These are phyloP conservation scores for Oreochromis tanganicae DNA, from an alignment of 2,113 vertebrate genomes.

Conservation along the genomic window DNA sequence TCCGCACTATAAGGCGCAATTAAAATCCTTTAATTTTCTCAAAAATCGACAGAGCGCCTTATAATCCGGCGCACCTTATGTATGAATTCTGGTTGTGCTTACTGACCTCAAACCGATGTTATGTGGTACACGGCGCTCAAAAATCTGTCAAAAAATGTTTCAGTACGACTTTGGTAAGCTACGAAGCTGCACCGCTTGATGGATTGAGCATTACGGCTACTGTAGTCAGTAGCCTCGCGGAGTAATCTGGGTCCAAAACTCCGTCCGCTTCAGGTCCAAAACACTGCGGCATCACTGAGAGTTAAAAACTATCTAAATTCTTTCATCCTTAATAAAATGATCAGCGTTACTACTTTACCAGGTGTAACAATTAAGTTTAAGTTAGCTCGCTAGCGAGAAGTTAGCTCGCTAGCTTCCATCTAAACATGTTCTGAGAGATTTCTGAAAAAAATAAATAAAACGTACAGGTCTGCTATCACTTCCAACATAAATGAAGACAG, in stretches of 20 bases:
- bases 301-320: neutral
- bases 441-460: neutral
- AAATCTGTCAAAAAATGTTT: neutral
- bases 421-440: neutral
- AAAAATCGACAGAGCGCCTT: rapidly evolving
- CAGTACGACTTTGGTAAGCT: neutral
- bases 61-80: neutral
- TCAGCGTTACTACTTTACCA: neutral
- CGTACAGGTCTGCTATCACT: rapidly evolving
- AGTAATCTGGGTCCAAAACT: rapidly evolving
- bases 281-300: neutral
- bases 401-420: neutral
- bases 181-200: neutral
- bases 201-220: rapidly evolving
- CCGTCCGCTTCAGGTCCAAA: rapidly evolving
- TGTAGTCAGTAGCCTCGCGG: rapidly evolving
- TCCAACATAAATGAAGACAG: neutral
- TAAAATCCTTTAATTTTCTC: neutral
- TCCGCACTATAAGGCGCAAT: rapidly evolving
- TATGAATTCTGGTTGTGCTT: neutral
- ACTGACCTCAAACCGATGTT: neutral
- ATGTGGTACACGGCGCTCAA: rapidly evolving
- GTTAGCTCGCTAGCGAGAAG: neutral
- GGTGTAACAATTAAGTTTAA: neutral
- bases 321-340: neutral